Evolutionary conservation across 1,140 invertebrate species (phyloP).

Genomic region (Zaprionus taronus): DNA sequence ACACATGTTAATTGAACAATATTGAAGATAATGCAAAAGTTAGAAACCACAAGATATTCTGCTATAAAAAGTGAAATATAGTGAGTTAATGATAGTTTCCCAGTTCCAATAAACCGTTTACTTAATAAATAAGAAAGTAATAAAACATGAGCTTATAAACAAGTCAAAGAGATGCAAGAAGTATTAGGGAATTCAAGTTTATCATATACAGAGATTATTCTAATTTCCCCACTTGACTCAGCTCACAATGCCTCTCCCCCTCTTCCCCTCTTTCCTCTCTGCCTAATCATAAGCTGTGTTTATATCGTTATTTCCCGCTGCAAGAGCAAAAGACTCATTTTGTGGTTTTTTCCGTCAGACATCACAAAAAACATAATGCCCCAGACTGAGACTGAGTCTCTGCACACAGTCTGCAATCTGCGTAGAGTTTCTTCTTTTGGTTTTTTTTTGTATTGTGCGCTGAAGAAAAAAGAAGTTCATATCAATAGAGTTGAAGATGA

Average conservation of each 20-base stretch:
- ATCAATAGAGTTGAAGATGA: conserved; percentile 37
- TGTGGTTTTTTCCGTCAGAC: conserved; percentile 7
- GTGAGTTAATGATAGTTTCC: not conserved
- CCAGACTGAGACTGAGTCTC: not conserved
- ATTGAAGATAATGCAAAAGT: too few species aligned
- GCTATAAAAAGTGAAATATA: not conserved
- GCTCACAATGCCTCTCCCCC: not conserved
- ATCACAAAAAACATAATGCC: not conserved
- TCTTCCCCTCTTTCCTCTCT: not conserved
- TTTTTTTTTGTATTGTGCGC: not conserved
- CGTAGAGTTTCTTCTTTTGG: not conserved
- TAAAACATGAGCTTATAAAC: too few species aligned
- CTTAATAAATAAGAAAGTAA: not conserved
- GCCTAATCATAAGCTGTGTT: not conserved
- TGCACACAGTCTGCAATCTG: not conserved
- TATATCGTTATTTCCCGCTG: not conserved
- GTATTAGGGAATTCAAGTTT: not conserved
- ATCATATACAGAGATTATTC: not conserved
- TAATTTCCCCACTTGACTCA: not conserved
- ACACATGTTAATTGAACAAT: too few species aligned
- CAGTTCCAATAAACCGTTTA: not conserved
- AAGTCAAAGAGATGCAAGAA: not conserved
- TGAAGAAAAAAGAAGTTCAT: conserved; percentile 29
- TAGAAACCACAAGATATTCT: too few species aligned
- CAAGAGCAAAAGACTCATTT: not conserved